phyloP scores from a whole-genome alignment of 2,797 vertebrate genomes.

The Fratercula arctica region DNA sequence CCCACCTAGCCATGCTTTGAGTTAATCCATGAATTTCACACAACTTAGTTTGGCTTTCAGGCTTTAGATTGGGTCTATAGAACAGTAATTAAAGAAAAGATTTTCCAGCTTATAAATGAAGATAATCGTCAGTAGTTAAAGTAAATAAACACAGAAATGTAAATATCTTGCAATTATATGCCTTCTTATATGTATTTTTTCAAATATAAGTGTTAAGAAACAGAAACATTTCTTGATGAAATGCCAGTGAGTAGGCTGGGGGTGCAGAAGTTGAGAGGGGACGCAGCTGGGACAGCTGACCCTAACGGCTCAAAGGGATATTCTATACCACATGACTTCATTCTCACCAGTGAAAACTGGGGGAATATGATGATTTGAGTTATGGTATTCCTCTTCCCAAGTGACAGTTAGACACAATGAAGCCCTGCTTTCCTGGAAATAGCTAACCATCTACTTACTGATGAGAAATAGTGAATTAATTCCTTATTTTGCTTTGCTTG shows the following conservation, averaged over 20 bases:
- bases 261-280: neutral
- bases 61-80: neutral
- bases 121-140: neutral
- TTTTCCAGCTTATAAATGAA: neutral
- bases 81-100: neutral
- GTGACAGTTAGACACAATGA: fast-evolving
- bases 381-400: neutral
- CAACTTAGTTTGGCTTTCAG: neutral
- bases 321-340: no score
- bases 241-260: neutral
- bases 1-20: neutral
- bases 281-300: neutral
- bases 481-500: neutral
- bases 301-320: neutral
- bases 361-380: fast-evolving
- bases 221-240: neutral
- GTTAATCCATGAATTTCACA: neutral
- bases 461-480: neutral
- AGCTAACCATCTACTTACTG: neutral
- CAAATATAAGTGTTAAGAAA: neutral
- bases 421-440: neutral
- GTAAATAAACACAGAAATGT: neutral
- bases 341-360: neutral
- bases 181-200: neutral
- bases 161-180: neutral